A percentile compares a stretch with the other conserved stretches of the same genome.
Evolutionary conservation across 2,113 vertebrate species (phyloP).

Genomic region (Chinchilla lanigera): DNA sequence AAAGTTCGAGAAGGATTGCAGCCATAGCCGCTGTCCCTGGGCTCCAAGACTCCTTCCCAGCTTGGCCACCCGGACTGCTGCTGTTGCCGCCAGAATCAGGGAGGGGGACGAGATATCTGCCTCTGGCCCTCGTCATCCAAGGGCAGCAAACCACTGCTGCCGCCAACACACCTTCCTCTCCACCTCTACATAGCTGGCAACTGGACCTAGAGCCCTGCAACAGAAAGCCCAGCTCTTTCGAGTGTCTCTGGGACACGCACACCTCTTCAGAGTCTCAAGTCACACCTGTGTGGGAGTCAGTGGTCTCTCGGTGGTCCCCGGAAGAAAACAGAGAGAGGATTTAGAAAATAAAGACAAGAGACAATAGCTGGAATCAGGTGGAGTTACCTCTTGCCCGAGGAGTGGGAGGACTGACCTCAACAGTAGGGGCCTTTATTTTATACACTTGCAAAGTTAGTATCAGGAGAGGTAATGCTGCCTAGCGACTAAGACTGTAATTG

Average conservation of each 20-base stretch:
- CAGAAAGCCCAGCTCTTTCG: neutral
- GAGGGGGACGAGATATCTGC: neutral
- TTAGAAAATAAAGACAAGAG: too few species aligned
- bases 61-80: neutral
- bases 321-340: too few species aligned
- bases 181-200: too few species aligned
- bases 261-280: neutral
- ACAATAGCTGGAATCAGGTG: too few species aligned
- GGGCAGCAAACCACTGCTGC: neutral
- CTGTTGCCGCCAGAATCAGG: neutral
- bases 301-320: too few species aligned
- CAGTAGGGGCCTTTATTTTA: too few species aligned
- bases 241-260: neutral
- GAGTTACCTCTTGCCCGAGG: too few species aligned
- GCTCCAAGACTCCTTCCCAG: conserved; percentile 25
- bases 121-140: neutral
- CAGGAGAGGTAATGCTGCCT: too few species aligned
- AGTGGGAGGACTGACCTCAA: too few species aligned
- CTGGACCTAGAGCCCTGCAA: neutral
- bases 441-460: too few species aligned
- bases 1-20: conserved; percentile 42
- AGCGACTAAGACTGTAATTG: too few species aligned
- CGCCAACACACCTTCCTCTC: neutral
- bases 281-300: too few species aligned
- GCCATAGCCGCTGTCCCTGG: neutral